Base-by-base conservation (phyloP, 2,113 vertebrate species). In the Piaya cayana region DNA sequence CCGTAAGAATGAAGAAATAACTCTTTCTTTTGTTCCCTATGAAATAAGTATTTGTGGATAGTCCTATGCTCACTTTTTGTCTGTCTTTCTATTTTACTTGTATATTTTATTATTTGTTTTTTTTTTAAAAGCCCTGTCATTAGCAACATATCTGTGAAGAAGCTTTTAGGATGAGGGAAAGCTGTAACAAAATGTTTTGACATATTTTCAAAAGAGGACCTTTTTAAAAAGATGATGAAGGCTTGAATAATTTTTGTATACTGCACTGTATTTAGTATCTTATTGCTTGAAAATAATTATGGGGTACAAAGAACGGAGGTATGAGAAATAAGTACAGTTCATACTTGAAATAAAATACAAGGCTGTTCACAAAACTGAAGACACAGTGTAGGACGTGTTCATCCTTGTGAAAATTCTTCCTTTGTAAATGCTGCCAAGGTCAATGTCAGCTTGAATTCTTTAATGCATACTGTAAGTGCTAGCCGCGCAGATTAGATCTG, bases 341-440 rank as follows among this genome's bases (percentile, higher is more conserved):
- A 86, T 32, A 74, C 20, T 49, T 22, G 52, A 96, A 86, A 86
- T 85, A 76, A 70, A 72, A 52, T 1, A 11, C 47, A 82, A 71
- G 52, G 39, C 47, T 67, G 32, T 55, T 95, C 79, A 75, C 45
- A 36, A 63, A 82, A 71, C 27, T 90, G 93, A 94, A 95, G 56
- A 80, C 47, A 87, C 55, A 68, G 56, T 0, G 0, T 89, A 65
- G 3, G 58, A 96, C 29, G 16, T 92, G 86, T 86, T 97, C 90
- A 90, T 92, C 93, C 80, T 90, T 78, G 88, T 96, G 90, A 94
- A 84, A 92, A 90, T 92, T 92, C 86, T 92, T 81, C 82, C 56
- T 93, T 93, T 96, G 64, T 86, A 92, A 94, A 52, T 88, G 85
- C 72, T 94, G 94, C 86, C 93, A 96, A 93, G 86, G 92, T 92